Evolutionary conservation across 2,888 invertebrate species (phyloP).

Genomic region (Argyresthia albistria): DNA sequence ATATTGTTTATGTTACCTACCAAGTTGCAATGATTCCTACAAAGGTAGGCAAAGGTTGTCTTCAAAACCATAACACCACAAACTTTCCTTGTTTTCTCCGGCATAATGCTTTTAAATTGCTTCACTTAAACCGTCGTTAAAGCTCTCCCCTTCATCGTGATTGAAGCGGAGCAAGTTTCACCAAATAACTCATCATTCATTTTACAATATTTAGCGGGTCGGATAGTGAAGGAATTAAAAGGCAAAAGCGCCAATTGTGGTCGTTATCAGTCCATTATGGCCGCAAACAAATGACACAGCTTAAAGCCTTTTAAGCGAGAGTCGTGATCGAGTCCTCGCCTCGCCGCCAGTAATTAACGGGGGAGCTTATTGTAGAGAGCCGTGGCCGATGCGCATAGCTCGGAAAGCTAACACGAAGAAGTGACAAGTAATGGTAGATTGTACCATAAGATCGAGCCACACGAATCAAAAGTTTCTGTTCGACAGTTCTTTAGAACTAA

Average conservation of each 20-base stretch:
- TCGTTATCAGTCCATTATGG: conserved; percentile 65
- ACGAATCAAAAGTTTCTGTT: not conserved
- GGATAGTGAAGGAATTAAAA: conserved; percentile 21
- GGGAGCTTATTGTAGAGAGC: conserved; percentile 36
- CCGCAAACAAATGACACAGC: conserved; percentile 55
- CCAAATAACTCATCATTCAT: not conserved
- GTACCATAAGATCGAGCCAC: too few species aligned
- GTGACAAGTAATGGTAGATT: too few species aligned
- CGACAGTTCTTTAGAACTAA: not conserved
- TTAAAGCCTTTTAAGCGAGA: conserved; percentile 64
- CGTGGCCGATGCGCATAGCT: too few species aligned
- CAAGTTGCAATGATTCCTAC: too few species aligned
- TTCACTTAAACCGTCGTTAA: not conserved
- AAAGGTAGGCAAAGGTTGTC: too few species aligned
- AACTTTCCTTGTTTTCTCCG: not conserved
- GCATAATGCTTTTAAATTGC: not conserved
- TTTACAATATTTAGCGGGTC: not conserved
- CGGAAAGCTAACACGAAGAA: too few species aligned
- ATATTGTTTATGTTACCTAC: too few species aligned
- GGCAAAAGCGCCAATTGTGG: conserved; percentile 38
- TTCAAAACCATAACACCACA: not conserved
- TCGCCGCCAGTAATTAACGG: conserved; percentile 54
- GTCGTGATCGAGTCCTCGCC: conserved; percentile 45
- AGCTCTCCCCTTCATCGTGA: not conserved
- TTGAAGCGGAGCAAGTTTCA: not conserved